Conservation (phyloP, 2,113 vertebrate genomes). For the Litocranius walleri region DNA sequence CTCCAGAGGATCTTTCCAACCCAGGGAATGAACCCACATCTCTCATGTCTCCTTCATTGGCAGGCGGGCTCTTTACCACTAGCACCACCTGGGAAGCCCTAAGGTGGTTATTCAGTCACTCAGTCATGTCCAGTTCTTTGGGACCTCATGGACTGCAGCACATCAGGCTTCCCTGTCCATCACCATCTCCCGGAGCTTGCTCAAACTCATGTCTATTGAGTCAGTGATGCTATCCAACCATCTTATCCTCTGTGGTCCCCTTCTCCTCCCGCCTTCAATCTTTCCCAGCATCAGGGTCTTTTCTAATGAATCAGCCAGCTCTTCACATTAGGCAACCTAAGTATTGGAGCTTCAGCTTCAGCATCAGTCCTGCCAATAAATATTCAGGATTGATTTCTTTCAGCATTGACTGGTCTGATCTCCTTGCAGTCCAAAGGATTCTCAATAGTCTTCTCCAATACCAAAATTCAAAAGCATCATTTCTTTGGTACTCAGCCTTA, state of each 20-base stretch:
- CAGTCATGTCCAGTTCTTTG: too few species aligned
- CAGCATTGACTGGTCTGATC: background rate
- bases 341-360: background rate
- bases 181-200: too few species aligned
- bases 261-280: background rate
- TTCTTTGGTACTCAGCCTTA: background rate
- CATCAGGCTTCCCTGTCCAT: too few species aligned
- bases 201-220: too few species aligned
- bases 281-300: background rate
- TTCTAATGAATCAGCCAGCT: background rate
- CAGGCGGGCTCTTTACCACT: background rate
- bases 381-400: background rate
- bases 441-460: background rate
- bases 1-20: background rate
- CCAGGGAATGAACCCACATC: background rate
- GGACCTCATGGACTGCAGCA: too few species aligned
- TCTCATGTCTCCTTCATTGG: background rate
- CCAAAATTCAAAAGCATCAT: background rate
- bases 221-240: background rate
- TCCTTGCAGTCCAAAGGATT: background rate
- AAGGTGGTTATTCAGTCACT: too few species aligned
- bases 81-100: background rate
- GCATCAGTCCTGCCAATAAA: background rate
- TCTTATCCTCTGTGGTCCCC: background rate
- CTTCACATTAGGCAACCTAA: background rate